phyloP scores from a whole-genome alignment of 2,888 invertebrate species.

The Lithophane semibrunnea region DNA sequence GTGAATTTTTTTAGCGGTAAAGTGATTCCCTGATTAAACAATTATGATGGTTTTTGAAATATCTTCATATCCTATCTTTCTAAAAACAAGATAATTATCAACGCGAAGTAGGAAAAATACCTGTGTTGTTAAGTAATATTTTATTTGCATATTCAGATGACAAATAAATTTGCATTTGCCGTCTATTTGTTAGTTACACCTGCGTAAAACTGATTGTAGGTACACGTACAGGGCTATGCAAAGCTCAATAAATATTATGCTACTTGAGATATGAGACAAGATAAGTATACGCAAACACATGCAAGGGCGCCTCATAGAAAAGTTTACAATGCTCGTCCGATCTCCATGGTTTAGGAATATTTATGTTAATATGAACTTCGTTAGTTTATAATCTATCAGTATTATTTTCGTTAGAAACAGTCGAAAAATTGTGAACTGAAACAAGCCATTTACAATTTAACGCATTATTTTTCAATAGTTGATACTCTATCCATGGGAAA shows the following conservation, averaged over 20 bases:
- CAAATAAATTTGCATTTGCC: constrained; percentile 40
- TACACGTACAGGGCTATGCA: constrained; percentile 27
- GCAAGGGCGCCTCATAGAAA: constrained; percentile 24
- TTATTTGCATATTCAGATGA: constrained; percentile 40
- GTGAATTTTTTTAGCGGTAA: background rate
- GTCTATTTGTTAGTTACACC: constrained; percentile 42
- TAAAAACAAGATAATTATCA: background rate
- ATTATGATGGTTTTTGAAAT: constrained; percentile 1
- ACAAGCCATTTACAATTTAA: too few relatives aligned
- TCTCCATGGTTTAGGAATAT: background rate
- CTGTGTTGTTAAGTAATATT: constrained; percentile 15
- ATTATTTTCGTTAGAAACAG: too few relatives aligned
- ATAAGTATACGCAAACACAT: constrained; percentile 36
- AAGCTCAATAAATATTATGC: constrained; percentile 44
- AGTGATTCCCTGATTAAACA: background rate
- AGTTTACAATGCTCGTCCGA: background rate
- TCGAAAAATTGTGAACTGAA: too few relatives aligned
- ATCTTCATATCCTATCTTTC: background rate
- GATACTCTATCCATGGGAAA: too few relatives aligned
- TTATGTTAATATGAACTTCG: too few relatives aligned
- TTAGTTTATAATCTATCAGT: too few relatives aligned
- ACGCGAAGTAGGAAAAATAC: constrained; percentile 7
- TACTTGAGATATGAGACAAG: constrained; percentile 39
- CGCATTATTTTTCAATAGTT: too few relatives aligned
- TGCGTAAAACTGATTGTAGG: constrained; percentile 41